Evolutionary conservation across 2,797 vertebrate species (phyloP), one percentile per base, ranked within the genome.

Genomic region (Erethizon dorsatum): DNA sequence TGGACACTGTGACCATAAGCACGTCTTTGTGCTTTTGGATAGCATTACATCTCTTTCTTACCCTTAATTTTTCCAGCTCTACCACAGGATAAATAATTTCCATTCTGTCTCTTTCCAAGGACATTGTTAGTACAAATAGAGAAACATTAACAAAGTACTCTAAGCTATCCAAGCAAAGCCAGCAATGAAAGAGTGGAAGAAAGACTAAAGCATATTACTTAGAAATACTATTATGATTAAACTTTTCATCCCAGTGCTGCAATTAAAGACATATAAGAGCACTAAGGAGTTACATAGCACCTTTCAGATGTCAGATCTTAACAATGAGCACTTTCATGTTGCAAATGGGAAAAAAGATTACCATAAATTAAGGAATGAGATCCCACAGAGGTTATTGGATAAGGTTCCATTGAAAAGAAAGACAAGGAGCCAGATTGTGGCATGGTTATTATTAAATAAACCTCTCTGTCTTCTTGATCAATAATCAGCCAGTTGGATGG

Each of bases 241-340:
- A 94, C 78, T 93, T 96, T 91, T 95, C 79, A 94, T 95, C 96
- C 63, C 73, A 90, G 78, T 77, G 83, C 75, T 91, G 63, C 75
- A 96, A 83, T 73, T 86, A 95, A 90, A 88, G 89, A 90, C 59
- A 83, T 87, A 47, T 80, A 97, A 92, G 83, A 97, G 87, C 92
- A 97, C 84, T 94, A 90, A 63, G 59, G 47, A 93, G 57, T 96
- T 95, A 96, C 80, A 73, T 75, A 97, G 95, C 96, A 97, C 95
- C 91, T 94, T 97, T 96, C 47, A 96, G 20, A 67, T 84, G 52
- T 97, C 95, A 82, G 87, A 95, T 73, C 56, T 91, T 90, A 96
- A 87, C 85, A 96, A 96, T 83, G 56, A 96, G 28, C 73, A 69
- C 83, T 63, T 96, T 84, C 37, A 45, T 92, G 95, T 96, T 96